Evolutionary conservation across 2,113 vertebrate genomes (phyloP).

Genomic region (Pao palembangensis): DNA sequence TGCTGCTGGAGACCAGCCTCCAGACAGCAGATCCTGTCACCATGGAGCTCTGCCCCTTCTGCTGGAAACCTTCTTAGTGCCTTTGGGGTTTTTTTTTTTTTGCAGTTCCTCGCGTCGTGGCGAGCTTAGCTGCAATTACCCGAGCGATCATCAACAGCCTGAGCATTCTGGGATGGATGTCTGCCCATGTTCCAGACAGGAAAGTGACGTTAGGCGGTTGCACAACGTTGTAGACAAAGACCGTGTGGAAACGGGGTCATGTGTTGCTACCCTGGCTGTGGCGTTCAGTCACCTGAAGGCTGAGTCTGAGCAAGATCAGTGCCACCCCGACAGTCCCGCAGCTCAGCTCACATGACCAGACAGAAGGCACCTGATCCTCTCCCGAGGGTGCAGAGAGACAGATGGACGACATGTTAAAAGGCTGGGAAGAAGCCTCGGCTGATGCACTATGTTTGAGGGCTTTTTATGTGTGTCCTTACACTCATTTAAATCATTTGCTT

Average conservation of each 20-base stretch:
- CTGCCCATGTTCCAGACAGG: too few species aligned
- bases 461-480: not conserved
- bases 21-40: not conserved
- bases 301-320: constrained; percentile 19
- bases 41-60: constrained; percentile 2
- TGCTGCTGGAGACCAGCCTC: constrained; percentile 1
- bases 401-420: constrained; percentile 55
- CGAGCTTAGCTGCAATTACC: too few species aligned
- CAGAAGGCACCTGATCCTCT: constrained; percentile 70
- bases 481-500: constrained; percentile 2
- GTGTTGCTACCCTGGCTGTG: not conserved
- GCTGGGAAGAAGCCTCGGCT: not conserved
- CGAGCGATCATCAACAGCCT: too few species aligned
- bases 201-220: too few species aligned
- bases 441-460: not conserved
- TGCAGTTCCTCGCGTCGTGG: too few species aligned
- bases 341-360: constrained; percentile 55
- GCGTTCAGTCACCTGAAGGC: not conserved
- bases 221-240: too few species aligned
- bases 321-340: constrained; percentile 29
- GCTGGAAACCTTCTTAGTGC: too few species aligned
- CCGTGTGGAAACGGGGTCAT: too few species aligned
- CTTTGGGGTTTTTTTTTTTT: too few species aligned
- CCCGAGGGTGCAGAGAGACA: constrained; percentile 61
- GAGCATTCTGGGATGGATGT: too few species aligned